Conservation (phyloP, 2,797 vertebrate genomes). For the Muscicapa striata region DNA sequence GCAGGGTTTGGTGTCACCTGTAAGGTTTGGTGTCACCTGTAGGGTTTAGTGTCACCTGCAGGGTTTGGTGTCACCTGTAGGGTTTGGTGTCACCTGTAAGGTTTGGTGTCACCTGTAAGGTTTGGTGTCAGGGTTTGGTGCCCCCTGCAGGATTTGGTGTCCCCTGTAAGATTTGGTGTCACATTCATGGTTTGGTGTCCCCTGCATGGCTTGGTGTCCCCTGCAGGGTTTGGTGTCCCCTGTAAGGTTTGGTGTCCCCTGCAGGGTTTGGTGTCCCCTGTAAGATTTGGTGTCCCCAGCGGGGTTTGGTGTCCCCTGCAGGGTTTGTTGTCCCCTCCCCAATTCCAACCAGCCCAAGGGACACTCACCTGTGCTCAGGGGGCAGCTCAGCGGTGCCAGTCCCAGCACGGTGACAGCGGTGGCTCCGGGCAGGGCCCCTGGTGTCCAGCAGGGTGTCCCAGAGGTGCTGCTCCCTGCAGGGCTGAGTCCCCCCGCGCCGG, state of each 20-base stretch:
- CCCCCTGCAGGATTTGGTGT: accelerated
- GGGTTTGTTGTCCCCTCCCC: too few relatives aligned
- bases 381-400: neutral
- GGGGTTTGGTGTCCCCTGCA: neutral
- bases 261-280: accelerated
- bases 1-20: accelerated
- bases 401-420: accelerated
- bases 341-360: neutral
- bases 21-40: neutral
- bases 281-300: accelerated
- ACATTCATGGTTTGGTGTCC: neutral
- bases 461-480: neutral
- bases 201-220: accelerated
- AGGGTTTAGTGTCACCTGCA: neutral
- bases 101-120: accelerated
- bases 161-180: accelerated
- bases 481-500: neutral
- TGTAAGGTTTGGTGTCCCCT: accelerated
- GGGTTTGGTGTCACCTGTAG: accelerated
- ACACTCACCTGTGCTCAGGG: neutral
- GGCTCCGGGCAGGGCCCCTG: neutral
- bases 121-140: neutral
- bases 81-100: accelerated
- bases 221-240: accelerated
- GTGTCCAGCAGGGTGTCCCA: neutral